Conservation (phyloP, 2,113 vertebrate genomes). For the Saccopteryx leptura region DNA sequence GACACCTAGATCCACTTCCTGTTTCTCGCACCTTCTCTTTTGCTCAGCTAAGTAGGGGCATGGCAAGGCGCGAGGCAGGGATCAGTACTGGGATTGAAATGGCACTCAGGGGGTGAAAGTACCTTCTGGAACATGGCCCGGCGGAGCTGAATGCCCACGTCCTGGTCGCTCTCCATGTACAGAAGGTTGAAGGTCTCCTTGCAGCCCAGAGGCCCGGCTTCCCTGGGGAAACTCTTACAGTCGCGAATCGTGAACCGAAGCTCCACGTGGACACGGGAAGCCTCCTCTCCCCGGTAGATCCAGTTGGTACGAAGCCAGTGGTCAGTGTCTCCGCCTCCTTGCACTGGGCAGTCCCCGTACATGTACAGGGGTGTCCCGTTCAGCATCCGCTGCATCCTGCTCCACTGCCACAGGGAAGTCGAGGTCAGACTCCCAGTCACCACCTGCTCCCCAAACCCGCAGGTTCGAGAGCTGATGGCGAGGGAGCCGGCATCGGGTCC, state of each 20-base stretch:
- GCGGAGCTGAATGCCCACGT: constrained; percentile 90
- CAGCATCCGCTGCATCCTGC: constrained; percentile 88
- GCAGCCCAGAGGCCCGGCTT: constrained; percentile 86
- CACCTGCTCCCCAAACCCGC: neutral
- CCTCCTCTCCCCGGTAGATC: constrained; percentile 89
- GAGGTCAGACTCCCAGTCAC: neutral
- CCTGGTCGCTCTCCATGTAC: constrained; percentile 91
- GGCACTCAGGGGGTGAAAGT: neutral
- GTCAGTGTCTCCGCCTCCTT: constrained; percentile 85
- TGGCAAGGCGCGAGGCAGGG: neutral
- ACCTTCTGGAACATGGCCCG: constrained; percentile 89
- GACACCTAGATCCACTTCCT: neutral
- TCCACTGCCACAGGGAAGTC: constrained; percentile 85
- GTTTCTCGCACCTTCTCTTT: neutral
- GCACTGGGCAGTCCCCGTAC: constrained; percentile 90
- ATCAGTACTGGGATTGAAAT: neutral
- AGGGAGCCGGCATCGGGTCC: neutral
- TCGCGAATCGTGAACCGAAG: constrained; percentile 90
- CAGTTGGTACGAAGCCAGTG: constrained; percentile 92
- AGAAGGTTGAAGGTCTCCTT: constrained; percentile 92
- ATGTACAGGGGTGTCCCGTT: constrained; percentile 89
- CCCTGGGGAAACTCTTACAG: constrained; percentile 89
- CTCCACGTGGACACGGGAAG: constrained; percentile 86
- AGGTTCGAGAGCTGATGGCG: neutral
- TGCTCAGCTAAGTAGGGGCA: neutral